phyloP scores from a whole-genome alignment of 2,797 vertebrate genomes.

The Pseudomugil tenellus region DNA sequence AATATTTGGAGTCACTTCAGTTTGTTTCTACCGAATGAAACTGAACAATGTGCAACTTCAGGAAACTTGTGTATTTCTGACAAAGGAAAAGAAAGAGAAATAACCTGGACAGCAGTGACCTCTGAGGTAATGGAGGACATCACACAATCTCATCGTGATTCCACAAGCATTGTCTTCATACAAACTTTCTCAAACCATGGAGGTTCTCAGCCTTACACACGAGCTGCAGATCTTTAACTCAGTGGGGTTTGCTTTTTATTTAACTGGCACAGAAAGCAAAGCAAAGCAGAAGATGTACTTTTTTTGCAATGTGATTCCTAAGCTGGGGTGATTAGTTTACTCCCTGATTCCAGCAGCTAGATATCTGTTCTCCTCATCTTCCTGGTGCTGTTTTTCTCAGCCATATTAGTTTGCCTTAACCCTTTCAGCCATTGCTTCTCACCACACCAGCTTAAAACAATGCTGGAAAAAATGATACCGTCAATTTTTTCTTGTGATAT shows the following conservation, averaged over 20 bases:
- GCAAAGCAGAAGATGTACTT: not conserved
- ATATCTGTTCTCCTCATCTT: not conserved
- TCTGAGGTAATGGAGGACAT: not conserved
- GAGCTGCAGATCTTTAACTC: not conserved
- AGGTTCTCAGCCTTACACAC: not conserved
- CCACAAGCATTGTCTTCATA: not conserved
- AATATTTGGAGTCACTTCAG: not conserved
- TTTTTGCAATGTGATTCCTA: not conserved
- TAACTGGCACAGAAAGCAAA: not conserved
- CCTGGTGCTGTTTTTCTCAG: not conserved
- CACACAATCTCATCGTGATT: not conserved
- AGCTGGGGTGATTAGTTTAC: not conserved
- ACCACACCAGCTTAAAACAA: slow-evolving; percentile 2
- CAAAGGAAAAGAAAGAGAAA: not conserved
- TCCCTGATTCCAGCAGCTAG: not conserved
- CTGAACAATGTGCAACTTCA: too few species aligned
- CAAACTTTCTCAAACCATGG: not conserved
- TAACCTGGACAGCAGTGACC: not conserved
- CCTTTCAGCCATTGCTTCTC: not conserved
- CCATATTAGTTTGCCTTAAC: slow-evolving; percentile 3
- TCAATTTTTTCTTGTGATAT: not conserved
- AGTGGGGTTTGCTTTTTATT: not conserved
- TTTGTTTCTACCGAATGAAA: not conserved
- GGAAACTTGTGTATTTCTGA: not conserved
- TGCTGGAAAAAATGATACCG: not conserved